Base-by-base conservation (phyloP, 2,888 invertebrate genomes). In the Lottia gigantea region DNA sequence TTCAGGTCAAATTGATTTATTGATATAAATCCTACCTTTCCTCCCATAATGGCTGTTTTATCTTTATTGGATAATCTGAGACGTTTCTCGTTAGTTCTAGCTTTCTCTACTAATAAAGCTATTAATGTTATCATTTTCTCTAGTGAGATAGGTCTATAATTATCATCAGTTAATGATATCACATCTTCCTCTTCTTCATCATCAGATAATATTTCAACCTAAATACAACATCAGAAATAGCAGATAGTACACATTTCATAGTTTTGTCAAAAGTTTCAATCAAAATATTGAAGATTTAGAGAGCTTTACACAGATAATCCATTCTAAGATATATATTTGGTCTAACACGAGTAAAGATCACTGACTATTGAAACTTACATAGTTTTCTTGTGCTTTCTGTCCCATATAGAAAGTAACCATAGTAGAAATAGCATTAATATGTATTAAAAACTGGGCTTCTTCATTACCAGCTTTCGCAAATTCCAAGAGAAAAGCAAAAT, bases 401-500 rank as follows among this genome's bases (percentile, higher is more conserved):
- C 86, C 95, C 69, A 97, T 91, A 90, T 97, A 97, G 89, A 97
- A 97, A 87, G 94, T 94, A 64, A 96, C 93, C 92, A 97, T 95
- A 70, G 93, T 94, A 72, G 95, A 93, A 76, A 97, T 96, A 47
- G 96, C 94, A 85, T 95, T 94, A 71, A 95, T 93, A 40, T 94
- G 92, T 76, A 96, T 91, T 83, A 97, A 90, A 89, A 97, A 97
- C 86, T 93, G 92, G 45, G 95, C 94, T 87, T 97, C 97, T 82
- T 95, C 95, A 76, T 96, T 96, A 0, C 97, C 96, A 95, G 96
- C 95, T 87, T 96, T 94, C 80, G 96, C 95, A 89, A 97, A 97
- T 88, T 97, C 97, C 87, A 95, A 94, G 75, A 97, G 90, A 82
- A 97, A 92, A 55, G 94, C 93, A 88, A 97, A 97, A 89, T 96